phyloP scores from a whole-genome alignment of 2,888 invertebrate genomes.

The Tachystola acroxantha region DNA sequence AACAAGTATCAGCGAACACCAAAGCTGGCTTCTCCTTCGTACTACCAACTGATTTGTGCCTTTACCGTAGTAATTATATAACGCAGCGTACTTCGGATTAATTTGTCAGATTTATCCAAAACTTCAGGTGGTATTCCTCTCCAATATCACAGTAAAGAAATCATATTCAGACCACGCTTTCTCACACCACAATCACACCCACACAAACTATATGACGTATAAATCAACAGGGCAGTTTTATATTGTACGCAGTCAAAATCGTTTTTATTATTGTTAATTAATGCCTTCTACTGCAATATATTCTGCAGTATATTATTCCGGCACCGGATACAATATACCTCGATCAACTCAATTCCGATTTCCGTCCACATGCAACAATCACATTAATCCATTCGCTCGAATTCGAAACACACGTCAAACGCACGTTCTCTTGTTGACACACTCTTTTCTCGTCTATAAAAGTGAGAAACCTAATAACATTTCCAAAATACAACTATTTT shows the following conservation, averaged over 20 bases:
- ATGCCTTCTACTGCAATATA: too few relatives aligned
- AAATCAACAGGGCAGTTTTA: too few relatives aligned
- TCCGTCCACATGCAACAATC: too few relatives aligned
- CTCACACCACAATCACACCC: slow-evolving; percentile 42
- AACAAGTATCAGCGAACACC: slow-evolving; percentile 59
- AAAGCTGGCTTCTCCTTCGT: slow-evolving; percentile 72
- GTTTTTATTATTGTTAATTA: too few relatives aligned
- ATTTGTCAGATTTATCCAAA: slow-evolving; percentile 39
- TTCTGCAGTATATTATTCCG: too few relatives aligned
- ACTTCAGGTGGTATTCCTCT: slow-evolving; percentile 45
- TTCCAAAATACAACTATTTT: slow-evolving; percentile 4
- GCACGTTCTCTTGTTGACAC: too few relatives aligned
- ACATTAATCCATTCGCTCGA: too few relatives aligned
- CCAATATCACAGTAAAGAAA: slow-evolving; percentile 71
- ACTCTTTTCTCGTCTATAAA: background rate
- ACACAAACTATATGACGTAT: slow-evolving; percentile 25
- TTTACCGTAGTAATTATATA: slow-evolving; percentile 50
- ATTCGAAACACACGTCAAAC: too few relatives aligned
- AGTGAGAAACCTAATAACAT: slow-evolving; percentile 1
- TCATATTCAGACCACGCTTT: slow-evolving; percentile 34
- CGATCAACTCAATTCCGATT: too few relatives aligned
- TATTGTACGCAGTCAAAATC: too few relatives aligned
- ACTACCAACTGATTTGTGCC: slow-evolving; percentile 56
- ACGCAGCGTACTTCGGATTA: slow-evolving; percentile 36
- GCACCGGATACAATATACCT: too few relatives aligned